Evolutionary conservation across 1,140 invertebrate genomes (phyloP).

Genomic region (Dreissena rostriformis): DNA sequence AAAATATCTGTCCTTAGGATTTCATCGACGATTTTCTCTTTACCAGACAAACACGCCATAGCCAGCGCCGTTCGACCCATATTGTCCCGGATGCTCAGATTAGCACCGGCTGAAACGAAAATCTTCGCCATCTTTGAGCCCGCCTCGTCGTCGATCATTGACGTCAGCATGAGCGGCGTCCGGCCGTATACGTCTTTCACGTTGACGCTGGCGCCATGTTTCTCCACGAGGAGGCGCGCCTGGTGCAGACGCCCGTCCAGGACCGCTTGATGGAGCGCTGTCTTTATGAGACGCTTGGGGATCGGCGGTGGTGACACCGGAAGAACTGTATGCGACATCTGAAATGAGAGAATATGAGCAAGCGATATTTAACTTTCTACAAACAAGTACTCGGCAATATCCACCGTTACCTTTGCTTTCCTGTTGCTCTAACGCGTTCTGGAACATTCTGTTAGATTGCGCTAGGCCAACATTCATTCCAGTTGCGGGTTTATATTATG

Average conservation of each 20-base stretch:
- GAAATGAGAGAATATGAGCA: slow-evolving; percentile 2
- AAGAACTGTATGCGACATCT: slow-evolving; percentile 50
- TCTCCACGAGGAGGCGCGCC: slow-evolving; percentile 74
- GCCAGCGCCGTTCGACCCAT: slow-evolving; percentile 74
- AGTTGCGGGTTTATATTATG: no score
- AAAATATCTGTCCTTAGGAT: slow-evolving; percentile 74
- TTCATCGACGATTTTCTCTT: slow-evolving; percentile 65
- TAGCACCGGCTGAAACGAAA: slow-evolving; percentile 71
- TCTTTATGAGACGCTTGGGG: slow-evolving; percentile 74
- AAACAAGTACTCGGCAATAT: background rate
- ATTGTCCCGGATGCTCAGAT: slow-evolving; percentile 69
- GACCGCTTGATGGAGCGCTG: slow-evolving; percentile 78
- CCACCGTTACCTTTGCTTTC: background rate
- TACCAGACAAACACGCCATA: slow-evolving; percentile 75
- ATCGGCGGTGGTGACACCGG: slow-evolving; percentile 57
- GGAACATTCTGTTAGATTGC: background rate
- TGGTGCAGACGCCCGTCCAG: slow-evolving; percentile 77
- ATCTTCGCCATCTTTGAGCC: slow-evolving; percentile 76
- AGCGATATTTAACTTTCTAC: background rate
- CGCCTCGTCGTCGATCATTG: slow-evolving; percentile 73
- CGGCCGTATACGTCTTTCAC: slow-evolving; percentile 75
- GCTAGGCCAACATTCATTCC: no score
- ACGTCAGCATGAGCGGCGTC: slow-evolving; percentile 78
- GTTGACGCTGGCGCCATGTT: slow-evolving; percentile 73
- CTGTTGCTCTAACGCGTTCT: background rate